Evolutionary conservation across 2,797 vertebrate species (phyloP).

Genomic region (Sternarchorhynchus goeldii): DNA sequence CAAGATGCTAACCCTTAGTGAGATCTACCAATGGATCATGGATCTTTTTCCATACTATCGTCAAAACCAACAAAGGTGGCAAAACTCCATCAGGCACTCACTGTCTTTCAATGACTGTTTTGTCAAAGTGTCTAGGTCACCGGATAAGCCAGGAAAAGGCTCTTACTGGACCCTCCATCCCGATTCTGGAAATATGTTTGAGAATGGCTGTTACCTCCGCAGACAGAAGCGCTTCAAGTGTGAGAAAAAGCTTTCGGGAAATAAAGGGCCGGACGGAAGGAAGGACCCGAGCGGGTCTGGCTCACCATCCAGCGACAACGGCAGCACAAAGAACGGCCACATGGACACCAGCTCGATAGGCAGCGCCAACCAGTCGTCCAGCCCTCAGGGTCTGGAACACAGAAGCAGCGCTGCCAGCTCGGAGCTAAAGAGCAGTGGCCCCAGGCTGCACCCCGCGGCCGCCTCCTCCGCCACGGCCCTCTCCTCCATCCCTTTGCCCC

Average conservation of each 20-base stretch:
- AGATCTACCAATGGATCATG: conserved; percentile 99
- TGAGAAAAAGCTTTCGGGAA: conserved; percentile 80
- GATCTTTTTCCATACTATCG: conserved; percentile 96
- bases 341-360: conserved; percentile 78
- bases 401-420: conserved; percentile 70
- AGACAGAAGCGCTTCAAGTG: conserved; percentile 98
- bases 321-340: conserved; percentile 76
- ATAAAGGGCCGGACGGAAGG: conserved; percentile 77
- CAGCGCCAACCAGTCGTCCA: conserved; percentile 79
- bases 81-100: conserved; percentile 97
- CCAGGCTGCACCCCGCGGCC: conserved; percentile 69
- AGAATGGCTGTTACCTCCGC: conserved; percentile 95
- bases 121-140: conserved; percentile 93
- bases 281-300: conserved; percentile 80
- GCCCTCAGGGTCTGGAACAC: conserved; percentile 85
- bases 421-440: conserved; percentile 82
- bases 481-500: conserved; percentile 74
- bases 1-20: conserved; percentile 95
- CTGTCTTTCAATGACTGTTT: conserved; percentile 99
- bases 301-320: conserved; percentile 77
- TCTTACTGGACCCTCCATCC: conserved; percentile 97
- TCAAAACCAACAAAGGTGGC: conserved; percentile 97
- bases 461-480: conserved; percentile 78
- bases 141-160: conserved; percentile 95
- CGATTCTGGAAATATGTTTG: conserved; percentile 98